phyloP scores from a whole-genome alignment of 2,888 invertebrate species.

The Strigamia transsilvanica region DNA sequence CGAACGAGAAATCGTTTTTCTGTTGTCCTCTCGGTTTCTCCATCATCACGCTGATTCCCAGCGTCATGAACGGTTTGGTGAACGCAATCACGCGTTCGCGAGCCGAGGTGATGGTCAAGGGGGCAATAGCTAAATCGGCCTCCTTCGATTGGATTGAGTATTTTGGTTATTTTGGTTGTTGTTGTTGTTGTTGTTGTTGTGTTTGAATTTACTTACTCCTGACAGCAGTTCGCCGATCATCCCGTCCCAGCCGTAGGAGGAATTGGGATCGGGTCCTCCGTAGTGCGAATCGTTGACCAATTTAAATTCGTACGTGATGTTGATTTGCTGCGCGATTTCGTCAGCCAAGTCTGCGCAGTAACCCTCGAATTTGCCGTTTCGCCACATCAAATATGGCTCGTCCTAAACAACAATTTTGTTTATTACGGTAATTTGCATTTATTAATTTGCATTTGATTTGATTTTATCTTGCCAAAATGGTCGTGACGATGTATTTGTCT shows the following conservation, averaged over 20 bases:
- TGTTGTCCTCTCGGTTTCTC: slow-evolving; percentile 89
- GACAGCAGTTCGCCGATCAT: slow-evolving; percentile 85
- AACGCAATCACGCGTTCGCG: slow-evolving; percentile 95
- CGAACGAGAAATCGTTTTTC: slow-evolving; percentile 96
- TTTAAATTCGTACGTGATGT: slow-evolving; percentile 84
- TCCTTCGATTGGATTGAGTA: slow-evolving; percentile 75
- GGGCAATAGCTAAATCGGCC: slow-evolving; percentile 94
- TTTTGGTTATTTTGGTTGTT: neutral
- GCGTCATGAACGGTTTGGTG: slow-evolving; percentile 96
- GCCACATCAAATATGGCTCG: slow-evolving; percentile 86
- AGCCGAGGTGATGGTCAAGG: slow-evolving; percentile 94
- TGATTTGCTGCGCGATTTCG: slow-evolving; percentile 78
- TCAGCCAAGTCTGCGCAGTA: slow-evolving; percentile 92
- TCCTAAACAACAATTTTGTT: slow-evolving; percentile 68
- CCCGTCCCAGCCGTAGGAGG: slow-evolving; percentile 84
- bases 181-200: neutral
- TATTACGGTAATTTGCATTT: slow-evolving; percentile 62
- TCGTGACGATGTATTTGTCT: slow-evolving; percentile 85
- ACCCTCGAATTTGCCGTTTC: slow-evolving; percentile 84
- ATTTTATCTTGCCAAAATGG: slow-evolving; percentile 68
- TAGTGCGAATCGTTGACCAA: slow-evolving; percentile 86
- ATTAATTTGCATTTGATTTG: no score
- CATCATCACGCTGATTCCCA: slow-evolving; percentile 95
- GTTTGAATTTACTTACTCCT: slow-evolving; percentile 74
- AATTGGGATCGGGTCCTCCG: slow-evolving; percentile 78